Evolutionary conservation across 2,888 invertebrate genomes (phyloP).

Genomic region (Heliconius sara): DNA sequence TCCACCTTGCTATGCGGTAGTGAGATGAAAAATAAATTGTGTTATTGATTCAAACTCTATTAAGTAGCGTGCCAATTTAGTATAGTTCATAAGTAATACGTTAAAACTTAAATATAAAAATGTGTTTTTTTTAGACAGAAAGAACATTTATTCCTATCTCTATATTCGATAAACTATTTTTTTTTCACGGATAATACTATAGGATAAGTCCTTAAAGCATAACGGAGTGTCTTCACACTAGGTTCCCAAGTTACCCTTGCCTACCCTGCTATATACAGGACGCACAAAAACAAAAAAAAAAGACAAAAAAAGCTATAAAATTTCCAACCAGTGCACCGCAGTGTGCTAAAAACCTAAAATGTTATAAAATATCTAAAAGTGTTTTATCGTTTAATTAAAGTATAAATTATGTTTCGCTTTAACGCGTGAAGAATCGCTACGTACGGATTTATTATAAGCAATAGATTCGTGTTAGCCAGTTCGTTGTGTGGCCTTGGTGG

Average conservation of each 20-base stretch:
- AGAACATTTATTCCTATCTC: too few relatives aligned
- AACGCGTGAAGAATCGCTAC: constrained; percentile 39
- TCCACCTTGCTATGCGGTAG: too few relatives aligned
- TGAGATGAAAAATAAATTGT: too few relatives aligned
- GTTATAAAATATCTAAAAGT: constrained; percentile 21
- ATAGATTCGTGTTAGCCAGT: constrained; percentile 16
- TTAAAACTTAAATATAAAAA: too few relatives aligned
- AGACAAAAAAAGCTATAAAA: background rate
- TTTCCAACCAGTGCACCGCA: background rate
- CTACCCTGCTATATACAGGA: background rate
- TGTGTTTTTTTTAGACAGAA: too few relatives aligned
- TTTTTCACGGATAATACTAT: too few relatives aligned
- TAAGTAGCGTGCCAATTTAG: too few relatives aligned
- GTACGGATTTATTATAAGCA: constrained; percentile 26
- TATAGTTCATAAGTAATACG: too few relatives aligned
- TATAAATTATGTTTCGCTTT: constrained; percentile 38
- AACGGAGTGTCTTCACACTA: background rate
- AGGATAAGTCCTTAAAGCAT: too few relatives aligned
- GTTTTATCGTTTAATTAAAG: constrained; percentile 42
- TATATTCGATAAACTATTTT: too few relatives aligned
- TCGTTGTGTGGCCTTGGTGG: background rate
- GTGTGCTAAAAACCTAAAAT: background rate
- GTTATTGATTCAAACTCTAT: too few relatives aligned
- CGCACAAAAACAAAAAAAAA: background rate
- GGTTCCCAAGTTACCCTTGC: background rate